Base-by-base conservation (phyloP, 1,140 invertebrate species). In the Cotesia vestalis region DNA sequence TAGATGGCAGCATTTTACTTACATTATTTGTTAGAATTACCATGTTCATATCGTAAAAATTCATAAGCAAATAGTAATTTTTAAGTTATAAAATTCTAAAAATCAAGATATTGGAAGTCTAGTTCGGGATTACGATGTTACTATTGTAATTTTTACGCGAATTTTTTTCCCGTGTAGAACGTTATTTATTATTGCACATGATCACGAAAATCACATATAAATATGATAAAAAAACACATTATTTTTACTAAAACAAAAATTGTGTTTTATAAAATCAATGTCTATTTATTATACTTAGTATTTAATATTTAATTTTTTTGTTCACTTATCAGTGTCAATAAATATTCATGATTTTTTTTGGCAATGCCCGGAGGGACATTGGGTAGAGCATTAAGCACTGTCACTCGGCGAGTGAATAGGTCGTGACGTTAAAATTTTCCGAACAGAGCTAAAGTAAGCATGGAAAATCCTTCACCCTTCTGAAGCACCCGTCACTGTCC, bases 371-470 rank as follows among this genome's bases (percentile, higher is more conserved):
- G 35, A 36, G 35, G 60, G 27, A 62, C 34, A 62, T 27, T 62
- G 38, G 57, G 62, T 59, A 51, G 61, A 38, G 20, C 62, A 59
- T 59, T 63, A 17, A 12, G 66, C 51, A 68, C 66, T 68, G 71
- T 73, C 71, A 73, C 51, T 20, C 9, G 34, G n/a, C 20, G 38
- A 73, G 34, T 46, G 59, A 55, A 73, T 40, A 11, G 63, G 52
- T 4, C 59, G 66, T 73, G 71, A 73, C 71, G 66, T 73, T 73
- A 63, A 73, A 73, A 73, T 59, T 62, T 68, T 63, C 46, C 66
- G 46, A 68, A 34, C 53, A 57, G n/a, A 36, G 14, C 34, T 20
- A 62, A 59, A 55, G 53, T 62, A 38, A 38, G 36, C 36, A 38
- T 62, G 60, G 36, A 36, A 62, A 62, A 62, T 17, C 60, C 36